A percentile compares a stretch with the other conserved stretches of the same genome.
These are phyloP conservation scores for Drosophila quadrilineata DNA, from an alignment of 1,140 invertebrate genomes.

Conservation along the genomic window DNA sequence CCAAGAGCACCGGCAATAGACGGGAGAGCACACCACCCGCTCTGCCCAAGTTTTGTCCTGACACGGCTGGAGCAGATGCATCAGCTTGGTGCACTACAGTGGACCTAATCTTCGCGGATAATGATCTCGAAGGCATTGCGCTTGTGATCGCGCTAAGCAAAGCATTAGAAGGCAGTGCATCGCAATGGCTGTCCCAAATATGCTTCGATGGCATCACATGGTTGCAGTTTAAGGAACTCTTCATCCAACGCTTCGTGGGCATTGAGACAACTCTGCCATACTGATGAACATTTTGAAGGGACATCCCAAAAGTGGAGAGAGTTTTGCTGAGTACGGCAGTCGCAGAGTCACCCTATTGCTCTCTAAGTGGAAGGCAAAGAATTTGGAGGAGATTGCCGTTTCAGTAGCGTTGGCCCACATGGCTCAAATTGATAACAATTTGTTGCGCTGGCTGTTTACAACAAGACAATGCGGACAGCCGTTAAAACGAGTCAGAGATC, in stretches of 20 bases:
- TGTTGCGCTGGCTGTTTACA: too few species aligned
- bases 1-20: too few species aligned
- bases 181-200: too few species aligned
- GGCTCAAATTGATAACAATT: too few species aligned
- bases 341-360: neutral
- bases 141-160: neutral
- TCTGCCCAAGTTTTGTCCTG: neutral
- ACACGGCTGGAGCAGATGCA: neutral
- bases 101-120: neutral
- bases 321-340: conserved; percentile 2
- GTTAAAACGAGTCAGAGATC: too few species aligned
- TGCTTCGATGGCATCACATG: neutral
- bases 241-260: too few species aligned
- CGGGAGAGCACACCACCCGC: too few species aligned
- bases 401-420: too few species aligned
- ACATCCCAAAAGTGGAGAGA: neutral
- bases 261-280: neutral
- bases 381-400: conserved; percentile 20
- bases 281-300: conserved; percentile 6
- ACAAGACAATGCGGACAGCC: too few species aligned
- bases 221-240: neutral
- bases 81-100: conserved; percentile 1
- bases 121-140: neutral
- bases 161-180: too few species aligned
- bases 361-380: conserved; percentile 12